Conservation (phyloP, 2,888 invertebrate genomes). For the Folsomia candida region DNA sequence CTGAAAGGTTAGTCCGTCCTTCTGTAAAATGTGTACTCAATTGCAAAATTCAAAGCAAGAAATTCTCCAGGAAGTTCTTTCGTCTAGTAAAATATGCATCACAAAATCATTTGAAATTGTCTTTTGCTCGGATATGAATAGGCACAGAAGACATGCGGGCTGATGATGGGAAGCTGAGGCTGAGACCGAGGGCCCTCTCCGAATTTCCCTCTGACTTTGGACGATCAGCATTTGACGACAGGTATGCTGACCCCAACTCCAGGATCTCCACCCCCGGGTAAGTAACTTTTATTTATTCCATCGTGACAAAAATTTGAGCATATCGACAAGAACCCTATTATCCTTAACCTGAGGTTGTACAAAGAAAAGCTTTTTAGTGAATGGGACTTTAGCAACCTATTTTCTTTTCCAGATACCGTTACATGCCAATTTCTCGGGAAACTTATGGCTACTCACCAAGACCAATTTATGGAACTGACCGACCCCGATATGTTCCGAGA, state of each 20-base stretch:
- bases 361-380: too few species aligned
- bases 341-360: too few species aligned
- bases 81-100: too few species aligned
- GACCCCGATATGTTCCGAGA: conserved; percentile 36
- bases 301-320: too few species aligned
- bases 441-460: conserved; percentile 81
- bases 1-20: conserved; percentile 82
- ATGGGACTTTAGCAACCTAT: too few species aligned
- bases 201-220: conserved; percentile 36
- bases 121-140: too few species aligned
- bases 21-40: too few species aligned
- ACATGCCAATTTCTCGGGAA: conserved; percentile 72
- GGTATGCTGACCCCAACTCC: conserved; percentile 59
- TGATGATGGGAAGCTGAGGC: conserved; percentile 67
- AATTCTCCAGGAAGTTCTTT: too few species aligned
- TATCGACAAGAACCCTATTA: too few species aligned
- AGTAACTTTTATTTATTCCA: too few species aligned
- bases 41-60: not conserved
- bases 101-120: too few species aligned
- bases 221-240: conserved; percentile 59
- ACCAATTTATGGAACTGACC: conserved; percentile 35
- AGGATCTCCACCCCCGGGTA: conserved; percentile 79
- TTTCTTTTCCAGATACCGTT: conserved; percentile 83
- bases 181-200: conserved; percentile 56
- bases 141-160: conserved; percentile 90